Conservation (phyloP, 2,888 invertebrate species). For the Brachyopa scutellaris region DNA sequence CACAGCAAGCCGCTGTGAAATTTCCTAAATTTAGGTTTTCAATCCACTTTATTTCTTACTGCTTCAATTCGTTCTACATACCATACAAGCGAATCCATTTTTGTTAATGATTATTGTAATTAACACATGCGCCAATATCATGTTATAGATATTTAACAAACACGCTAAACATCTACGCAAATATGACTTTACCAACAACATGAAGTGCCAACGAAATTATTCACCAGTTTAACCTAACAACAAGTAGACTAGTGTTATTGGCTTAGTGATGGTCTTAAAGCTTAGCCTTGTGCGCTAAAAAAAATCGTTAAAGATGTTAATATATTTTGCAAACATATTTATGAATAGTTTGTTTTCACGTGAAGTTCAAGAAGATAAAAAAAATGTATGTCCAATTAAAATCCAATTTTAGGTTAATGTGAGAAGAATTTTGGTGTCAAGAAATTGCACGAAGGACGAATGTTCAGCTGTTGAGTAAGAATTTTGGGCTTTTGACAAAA, state of each 20-base stretch:
- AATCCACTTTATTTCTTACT: too few relatives aligned
- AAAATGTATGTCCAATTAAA: too few relatives aligned
- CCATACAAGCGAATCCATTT: background rate
- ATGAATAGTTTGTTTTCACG: slow-evolving; percentile 9
- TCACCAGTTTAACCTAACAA: background rate
- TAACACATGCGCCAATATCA: slow-evolving; percentile 33
- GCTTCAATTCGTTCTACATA: background rate
- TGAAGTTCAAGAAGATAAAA: background rate
- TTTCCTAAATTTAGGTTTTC: too few relatives aligned
- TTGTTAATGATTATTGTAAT: background rate
- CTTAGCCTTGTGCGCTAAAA: slow-evolving; percentile 38
- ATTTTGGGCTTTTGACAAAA: too few relatives aligned
- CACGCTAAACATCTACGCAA: slow-evolving; percentile 43
- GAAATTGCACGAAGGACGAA: too few relatives aligned
- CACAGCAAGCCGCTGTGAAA: too few relatives aligned
- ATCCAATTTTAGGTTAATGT: background rate
- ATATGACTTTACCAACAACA: background rate
- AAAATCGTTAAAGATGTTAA: slow-evolving; percentile 40
- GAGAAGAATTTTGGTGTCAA: too few relatives aligned
- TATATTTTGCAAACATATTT: slow-evolving; percentile 11
- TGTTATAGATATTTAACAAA: slow-evolving; percentile 22
- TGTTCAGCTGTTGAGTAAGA: too few relatives aligned
- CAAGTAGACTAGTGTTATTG: slow-evolving; percentile 3
- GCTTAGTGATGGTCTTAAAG: slow-evolving; percentile 29
- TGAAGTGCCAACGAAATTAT: background rate